phyloP scores from a whole-genome alignment of 30 jellyfish, hydroid and myxozoan genomes.

The Catostylus mosaicus region DNA sequence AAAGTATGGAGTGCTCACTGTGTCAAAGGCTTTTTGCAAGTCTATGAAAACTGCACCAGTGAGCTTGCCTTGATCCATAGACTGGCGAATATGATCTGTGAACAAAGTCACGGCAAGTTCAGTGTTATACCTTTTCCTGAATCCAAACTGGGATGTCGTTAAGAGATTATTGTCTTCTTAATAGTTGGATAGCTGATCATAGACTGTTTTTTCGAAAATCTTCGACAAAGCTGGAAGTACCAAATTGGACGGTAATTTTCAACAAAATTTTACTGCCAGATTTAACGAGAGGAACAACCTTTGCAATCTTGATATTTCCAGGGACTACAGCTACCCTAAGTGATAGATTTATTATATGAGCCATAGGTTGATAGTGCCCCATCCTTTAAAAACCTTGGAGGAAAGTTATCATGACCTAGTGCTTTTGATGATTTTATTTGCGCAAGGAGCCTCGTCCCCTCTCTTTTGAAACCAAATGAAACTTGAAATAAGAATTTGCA shows the following conservation, averaged over 20 bases:
- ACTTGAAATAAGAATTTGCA: conserved; percentile 11
- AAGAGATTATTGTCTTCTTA: conserved; percentile 36
- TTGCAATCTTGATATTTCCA: too few relatives aligned
- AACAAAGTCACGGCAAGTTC: conserved; percentile 58
- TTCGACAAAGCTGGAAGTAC: conserved; percentile 42
- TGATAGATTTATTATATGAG: conserved; percentile 32
- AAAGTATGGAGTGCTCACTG: too few relatives aligned
- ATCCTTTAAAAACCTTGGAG: conserved; percentile 41
- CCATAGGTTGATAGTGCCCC: conserved; percentile 25
- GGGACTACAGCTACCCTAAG: too few relatives aligned
- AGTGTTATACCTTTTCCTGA: conserved; percentile 42
- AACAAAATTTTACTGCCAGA: too few relatives aligned
- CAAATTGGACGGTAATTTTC: too few relatives aligned
- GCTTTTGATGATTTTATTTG: conserved; percentile 16
- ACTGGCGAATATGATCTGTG: conserved; percentile 36
- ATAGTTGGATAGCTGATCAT: conserved; percentile 37
- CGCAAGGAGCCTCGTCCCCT: conserved; percentile 12
- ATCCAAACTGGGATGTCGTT: conserved; percentile 37
- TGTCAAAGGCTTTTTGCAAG: too few relatives aligned
- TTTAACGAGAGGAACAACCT: too few relatives aligned
- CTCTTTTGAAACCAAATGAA: conserved; percentile 32
- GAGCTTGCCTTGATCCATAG: conserved; percentile 39
- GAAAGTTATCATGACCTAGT: conserved; percentile 40
- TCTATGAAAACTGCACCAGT: too few relatives aligned
- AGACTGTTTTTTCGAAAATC: conserved; percentile 33